phyloP scores from a whole-genome alignment of 2,888 invertebrate genomes.

The Parnassius orleans region DNA sequence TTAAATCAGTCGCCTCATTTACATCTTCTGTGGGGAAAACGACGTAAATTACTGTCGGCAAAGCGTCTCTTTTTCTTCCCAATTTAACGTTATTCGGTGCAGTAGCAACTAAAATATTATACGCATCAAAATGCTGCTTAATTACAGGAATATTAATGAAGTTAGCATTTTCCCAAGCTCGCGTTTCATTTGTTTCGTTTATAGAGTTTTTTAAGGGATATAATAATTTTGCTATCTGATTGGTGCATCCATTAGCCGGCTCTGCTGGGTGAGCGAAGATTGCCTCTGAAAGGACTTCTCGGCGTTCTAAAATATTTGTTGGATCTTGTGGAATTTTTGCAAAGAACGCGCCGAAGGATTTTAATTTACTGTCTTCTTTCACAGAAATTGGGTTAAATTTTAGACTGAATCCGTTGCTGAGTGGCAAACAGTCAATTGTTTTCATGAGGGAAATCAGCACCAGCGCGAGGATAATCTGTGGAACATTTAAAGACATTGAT shows the following conservation, averaged over 20 bases:
- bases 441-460: slow-evolving; percentile 36
- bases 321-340: slow-evolving; percentile 50
- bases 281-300: slow-evolving; percentile 38
- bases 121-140: slow-evolving; percentile 49
- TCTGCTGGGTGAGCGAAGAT: slow-evolving; percentile 38
- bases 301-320: slow-evolving; percentile 27
- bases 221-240: slow-evolving; percentile 52
- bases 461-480: slow-evolving; percentile 40
- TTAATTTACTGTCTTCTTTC: slow-evolving; percentile 45
- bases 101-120: slow-evolving; percentile 62
- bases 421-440: slow-evolving; percentile 43
- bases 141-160: slow-evolving; percentile 56
- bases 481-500: slow-evolving; percentile 14
- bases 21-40: slow-evolving; percentile 52
- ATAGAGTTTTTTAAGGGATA: slow-evolving; percentile 34
- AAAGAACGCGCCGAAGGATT: slow-evolving; percentile 45
- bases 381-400: slow-evolving; percentile 47
- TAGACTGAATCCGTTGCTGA: slow-evolving; percentile 53
- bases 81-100: slow-evolving; percentile 58
- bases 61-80: slow-evolving; percentile 37
- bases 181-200: slow-evolving; percentile 27
- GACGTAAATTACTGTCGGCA: slow-evolving; percentile 54
- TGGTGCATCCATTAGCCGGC: slow-evolving; percentile 43
- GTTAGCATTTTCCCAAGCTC: slow-evolving; percentile 29
- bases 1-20: slow-evolving; percentile 34